Evolutionary conservation across 2,888 invertebrate genomes (phyloP), one percentile per base, ranked within the genome.

Genomic region (Acrobasis repandana): DNA sequence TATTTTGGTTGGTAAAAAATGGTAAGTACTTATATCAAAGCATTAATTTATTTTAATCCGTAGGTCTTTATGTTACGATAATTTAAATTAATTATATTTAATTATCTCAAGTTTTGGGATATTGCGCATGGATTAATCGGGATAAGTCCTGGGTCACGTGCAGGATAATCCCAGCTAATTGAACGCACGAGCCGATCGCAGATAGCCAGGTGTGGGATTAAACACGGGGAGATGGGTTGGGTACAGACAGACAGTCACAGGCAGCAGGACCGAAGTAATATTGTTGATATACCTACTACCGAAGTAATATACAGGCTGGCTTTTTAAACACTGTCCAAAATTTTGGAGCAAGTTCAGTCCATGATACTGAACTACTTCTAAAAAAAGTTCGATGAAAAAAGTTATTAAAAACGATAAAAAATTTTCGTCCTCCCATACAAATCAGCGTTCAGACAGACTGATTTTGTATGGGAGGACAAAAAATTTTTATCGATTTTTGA

Each of bases 111-210:
- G 2, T 38, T 43, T 11, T 10, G 6, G 18, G 20, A 65, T 69
- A 69, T 61, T 65, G 67, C 65, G 69, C 69, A 61, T 63, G 66
- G 67, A 67, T 72, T 70, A 67, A 67, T 66, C 69, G 67, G 70
- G 74, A 66, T 83, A 84, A 87, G 47, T 82, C 83, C 80, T 60
- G 64, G 50, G 86, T 70, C 91, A 91, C 91, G 91, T 91, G 91
- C 78, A 72, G 80, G 88, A 87, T 90, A 88, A 92, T 90, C 91
- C 85, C 67, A 64, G 72, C 81, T 92, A 90, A 92, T 90, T 90
- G 89, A 79, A 77, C 77, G 82, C 84, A 81, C 73, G 73, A 81
- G 83, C 71, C 77, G 75, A 71, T 83, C 80, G 85, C 38, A 54
- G 54, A 54, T 36, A 20, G 54, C 20, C 54, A 54, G 54, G 54